phyloP scores from a whole-genome alignment of 2,113 vertebrate species.

The Clinocottus analis region DNA sequence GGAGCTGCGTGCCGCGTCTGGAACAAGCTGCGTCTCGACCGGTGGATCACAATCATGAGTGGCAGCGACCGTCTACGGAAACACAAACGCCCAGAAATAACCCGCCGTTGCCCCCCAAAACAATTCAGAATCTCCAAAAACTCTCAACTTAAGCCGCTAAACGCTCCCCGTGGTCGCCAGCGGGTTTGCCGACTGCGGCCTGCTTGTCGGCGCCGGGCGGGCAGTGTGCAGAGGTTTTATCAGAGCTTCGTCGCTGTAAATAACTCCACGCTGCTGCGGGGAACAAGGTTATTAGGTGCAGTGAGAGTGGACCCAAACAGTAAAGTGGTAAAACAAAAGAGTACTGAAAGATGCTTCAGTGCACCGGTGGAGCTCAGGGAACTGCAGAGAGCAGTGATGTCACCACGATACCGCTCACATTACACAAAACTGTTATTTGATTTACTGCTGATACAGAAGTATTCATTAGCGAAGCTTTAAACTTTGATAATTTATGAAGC shows the following conservation, averaged over 20 bases:
- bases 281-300: background rate
- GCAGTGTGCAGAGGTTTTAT: background rate
- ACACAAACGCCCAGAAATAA: too few relatives aligned
- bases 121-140: background rate
- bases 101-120: background rate
- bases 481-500: constrained; percentile 14
- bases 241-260: background rate
- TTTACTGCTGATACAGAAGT: background rate
- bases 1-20: too few relatives aligned
- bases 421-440: background rate
- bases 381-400: background rate
- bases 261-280: background rate
- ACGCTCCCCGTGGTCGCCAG: background rate
- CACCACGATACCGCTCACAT: background rate
- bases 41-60: too few relatives aligned
- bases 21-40: too few relatives aligned
- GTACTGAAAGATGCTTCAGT: background rate
- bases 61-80: too few relatives aligned
- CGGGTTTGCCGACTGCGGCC: background rate
- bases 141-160: background rate
- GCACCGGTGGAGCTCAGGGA: background rate
- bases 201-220: background rate
- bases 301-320: background rate
- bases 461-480: constrained; percentile 5
- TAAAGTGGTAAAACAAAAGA: background rate